Evolutionary conservation across 2,113 vertebrate species (phyloP).

Genomic region (Cyprinus carpio): DNA sequence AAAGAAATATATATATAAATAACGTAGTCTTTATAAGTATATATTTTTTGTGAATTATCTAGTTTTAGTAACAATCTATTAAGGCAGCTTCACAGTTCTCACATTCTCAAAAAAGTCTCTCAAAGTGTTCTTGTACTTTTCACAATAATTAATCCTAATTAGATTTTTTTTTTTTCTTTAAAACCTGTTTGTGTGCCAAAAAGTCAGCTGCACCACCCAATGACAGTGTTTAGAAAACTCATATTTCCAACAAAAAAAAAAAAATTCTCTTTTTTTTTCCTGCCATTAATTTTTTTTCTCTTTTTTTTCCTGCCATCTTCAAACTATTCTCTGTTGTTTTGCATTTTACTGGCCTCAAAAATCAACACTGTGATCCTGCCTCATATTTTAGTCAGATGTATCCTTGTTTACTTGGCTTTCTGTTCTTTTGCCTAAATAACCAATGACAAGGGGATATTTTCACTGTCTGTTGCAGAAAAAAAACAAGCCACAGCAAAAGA

Average conservation of each 20-base stretch:
- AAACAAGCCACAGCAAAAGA: conserved; percentile 16
- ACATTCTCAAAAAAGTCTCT: neutral
- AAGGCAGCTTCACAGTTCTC: neutral
- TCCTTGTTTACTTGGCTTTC: conserved; percentile 2
- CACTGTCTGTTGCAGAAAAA: neutral
- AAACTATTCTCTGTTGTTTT: neutral
- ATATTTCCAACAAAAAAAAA: too few species aligned
- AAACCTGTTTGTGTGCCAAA: neutral
- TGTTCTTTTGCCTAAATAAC: conserved; percentile 4
- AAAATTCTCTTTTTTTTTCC: neutral
- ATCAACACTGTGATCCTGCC: neutral
- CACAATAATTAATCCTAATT: neutral
- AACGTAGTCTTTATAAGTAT: neutral
- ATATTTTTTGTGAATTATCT: neutral
- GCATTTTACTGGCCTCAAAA: neutral
- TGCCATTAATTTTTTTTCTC: neutral
- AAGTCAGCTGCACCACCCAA: neutral
- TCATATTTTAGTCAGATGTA: neutral
- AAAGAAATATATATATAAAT: neutral
- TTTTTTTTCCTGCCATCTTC: neutral
- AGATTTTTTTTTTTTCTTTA: neutral
- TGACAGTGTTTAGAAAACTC: neutral
- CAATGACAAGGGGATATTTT: neutral
- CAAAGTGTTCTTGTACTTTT: neutral
- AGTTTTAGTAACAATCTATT: neutral